Evolutionary conservation across 2,888 invertebrate species (phyloP).

Genomic region (Sarcophaga caerulescens): DNA sequence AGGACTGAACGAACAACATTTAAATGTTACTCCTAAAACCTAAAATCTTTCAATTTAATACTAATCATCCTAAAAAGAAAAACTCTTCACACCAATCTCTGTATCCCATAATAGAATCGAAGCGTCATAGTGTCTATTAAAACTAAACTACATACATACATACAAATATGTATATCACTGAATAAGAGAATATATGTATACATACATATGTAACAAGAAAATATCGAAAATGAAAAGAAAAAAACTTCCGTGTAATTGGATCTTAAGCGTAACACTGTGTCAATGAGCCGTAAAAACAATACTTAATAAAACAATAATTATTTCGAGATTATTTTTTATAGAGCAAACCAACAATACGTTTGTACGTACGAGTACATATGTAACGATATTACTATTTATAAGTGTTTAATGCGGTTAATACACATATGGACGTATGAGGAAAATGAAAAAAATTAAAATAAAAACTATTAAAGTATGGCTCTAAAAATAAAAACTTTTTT

Average conservation of each 20-base stretch:
- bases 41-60: constrained; percentile 35
- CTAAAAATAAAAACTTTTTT: neutral
- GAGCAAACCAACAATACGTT: neutral
- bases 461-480: neutral
- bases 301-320: constrained; percentile 35
- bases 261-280: constrained; percentile 66
- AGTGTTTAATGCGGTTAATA: neutral
- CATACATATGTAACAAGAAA: neutral
- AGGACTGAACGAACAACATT: neutral
- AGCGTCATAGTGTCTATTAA: constrained; percentile 58
- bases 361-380: neutral
- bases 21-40: constrained; percentile 16
- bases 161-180: neutral
- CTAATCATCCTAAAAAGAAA: constrained; percentile 38
- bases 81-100: constrained; percentile 39
- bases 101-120: constrained; percentile 24
- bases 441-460: neutral
- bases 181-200: neutral
- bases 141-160: constrained; percentile 6
- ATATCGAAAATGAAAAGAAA: constrained; percentile 29
- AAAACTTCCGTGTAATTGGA: constrained; percentile 72
- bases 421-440: neutral
- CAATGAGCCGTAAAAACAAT: constrained; percentile 65
- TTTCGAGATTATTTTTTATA: constrained; percentile 35
- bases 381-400: neutral